Conservation (phyloP, 1,140 invertebrate species). For the Euwallacea similis region DNA sequence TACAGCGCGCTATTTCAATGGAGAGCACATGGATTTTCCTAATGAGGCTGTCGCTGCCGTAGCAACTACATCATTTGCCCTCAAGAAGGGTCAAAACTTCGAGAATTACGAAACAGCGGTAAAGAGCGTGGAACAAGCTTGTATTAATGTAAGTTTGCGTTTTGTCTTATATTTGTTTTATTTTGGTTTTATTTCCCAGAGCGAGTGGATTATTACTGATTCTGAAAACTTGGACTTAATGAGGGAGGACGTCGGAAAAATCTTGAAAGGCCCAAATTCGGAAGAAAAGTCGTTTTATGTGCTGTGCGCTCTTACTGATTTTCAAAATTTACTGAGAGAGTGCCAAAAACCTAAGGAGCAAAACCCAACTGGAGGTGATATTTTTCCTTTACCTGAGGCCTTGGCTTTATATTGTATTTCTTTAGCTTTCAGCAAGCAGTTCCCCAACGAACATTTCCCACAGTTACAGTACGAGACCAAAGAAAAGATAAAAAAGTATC, state of each 20-base stretch:
- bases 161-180: not conserved
- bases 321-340: slow-evolving; percentile 58
- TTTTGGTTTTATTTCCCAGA: slow-evolving; percentile 49
- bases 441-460: slow-evolving; percentile 55
- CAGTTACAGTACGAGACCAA: slow-evolving; percentile 57
- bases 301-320: slow-evolving; percentile 63
- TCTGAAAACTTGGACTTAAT: slow-evolving; percentile 51
- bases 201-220: slow-evolving; percentile 52
- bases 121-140: slow-evolving; percentile 63
- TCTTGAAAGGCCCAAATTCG: slow-evolving; percentile 56
- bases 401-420: not conserved
- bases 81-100: slow-evolving; percentile 64
- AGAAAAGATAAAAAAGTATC: slow-evolving; percentile 59
- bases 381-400: not conserved
- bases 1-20: slow-evolving; percentile 67
- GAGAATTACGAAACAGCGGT: slow-evolving; percentile 62
- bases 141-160: slow-evolving; percentile 56
- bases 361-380: slow-evolving; percentile 3
- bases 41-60: slow-evolving; percentile 62
- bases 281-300: slow-evolving; percentile 56
- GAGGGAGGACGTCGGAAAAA: slow-evolving; percentile 53
- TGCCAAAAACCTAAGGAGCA: slow-evolving; percentile 53
- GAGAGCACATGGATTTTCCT: slow-evolving; percentile 65
- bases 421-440: slow-evolving; percentile 55
- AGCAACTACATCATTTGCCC: slow-evolving; percentile 62